Evolutionary conservation across 2,797 vertebrate genomes (phyloP).

Genomic region (Graptemys geographica): DNA sequence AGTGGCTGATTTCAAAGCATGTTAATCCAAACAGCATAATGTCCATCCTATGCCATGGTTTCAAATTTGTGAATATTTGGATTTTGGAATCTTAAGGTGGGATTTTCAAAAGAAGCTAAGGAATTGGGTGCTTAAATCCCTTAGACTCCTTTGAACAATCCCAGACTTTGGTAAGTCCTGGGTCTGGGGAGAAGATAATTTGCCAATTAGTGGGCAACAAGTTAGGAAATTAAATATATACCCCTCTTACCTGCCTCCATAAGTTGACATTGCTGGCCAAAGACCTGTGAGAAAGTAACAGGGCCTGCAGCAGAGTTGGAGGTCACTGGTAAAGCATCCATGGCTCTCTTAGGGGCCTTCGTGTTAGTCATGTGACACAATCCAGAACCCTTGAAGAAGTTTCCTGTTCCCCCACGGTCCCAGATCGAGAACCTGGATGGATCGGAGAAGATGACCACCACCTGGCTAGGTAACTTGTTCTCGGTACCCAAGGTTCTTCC

Average conservation of each 20-base stretch:
- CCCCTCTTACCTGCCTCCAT: slow-evolving; percentile 85
- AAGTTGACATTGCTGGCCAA: slow-evolving; percentile 85
- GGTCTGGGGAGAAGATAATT: background rate
- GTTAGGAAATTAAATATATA: background rate
- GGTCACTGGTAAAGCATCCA: slow-evolving; percentile 72
- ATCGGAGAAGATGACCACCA: background rate
- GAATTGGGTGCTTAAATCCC: background rate
- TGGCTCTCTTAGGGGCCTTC: slow-evolving; percentile 13
- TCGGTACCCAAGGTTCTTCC: too few relatives aligned
- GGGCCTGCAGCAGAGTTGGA: slow-evolving; percentile 47
- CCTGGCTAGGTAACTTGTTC: too few relatives aligned
- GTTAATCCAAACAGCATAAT: accelerated
- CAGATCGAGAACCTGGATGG: background rate
- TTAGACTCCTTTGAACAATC: background rate
- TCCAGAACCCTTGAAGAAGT: background rate
- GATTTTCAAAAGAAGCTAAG: accelerated
- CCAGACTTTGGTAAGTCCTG: accelerated
- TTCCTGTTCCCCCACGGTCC: accelerated
- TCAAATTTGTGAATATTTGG: accelerated
- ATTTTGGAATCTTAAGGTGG: accelerated
- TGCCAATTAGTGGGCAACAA: background rate
- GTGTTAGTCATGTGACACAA: slow-evolving; percentile 38
- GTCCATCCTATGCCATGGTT: background rate
- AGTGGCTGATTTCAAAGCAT: accelerated
- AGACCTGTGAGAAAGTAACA: slow-evolving; percentile 83